Conservation (phyloP, 1,140 invertebrate species). For the Pachyrhynchus sulphureomaculatus region DNA sequence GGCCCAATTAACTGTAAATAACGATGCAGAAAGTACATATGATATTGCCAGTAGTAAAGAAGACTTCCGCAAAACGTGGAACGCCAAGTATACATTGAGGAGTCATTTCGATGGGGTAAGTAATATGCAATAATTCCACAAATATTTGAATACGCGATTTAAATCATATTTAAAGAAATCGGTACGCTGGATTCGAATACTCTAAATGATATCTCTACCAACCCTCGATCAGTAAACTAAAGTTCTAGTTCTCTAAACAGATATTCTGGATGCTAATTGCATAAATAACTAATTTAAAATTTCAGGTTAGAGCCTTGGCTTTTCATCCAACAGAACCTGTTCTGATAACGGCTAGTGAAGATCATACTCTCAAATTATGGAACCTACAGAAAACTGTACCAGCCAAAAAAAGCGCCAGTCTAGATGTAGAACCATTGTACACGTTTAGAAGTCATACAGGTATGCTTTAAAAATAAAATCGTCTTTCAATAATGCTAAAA, state of each 20-base stretch:
- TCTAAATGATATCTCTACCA: too few relatives aligned
- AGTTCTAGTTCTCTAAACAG: too few relatives aligned
- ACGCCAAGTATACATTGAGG: conserved; percentile 93
- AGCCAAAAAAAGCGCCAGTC: conserved; percentile 93
- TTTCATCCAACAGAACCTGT: conserved; percentile 98
- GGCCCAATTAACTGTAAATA: conserved; percentile 93
- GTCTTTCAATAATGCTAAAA: too few relatives aligned
- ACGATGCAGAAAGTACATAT: conserved; percentile 90
- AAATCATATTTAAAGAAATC: too few relatives aligned
- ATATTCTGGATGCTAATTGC: too few relatives aligned
- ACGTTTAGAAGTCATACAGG: conserved; percentile 69
- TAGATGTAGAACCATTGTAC: conserved; percentile 98
- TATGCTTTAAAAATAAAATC: conserved; percentile 8
- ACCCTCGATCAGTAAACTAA: too few relatives aligned
- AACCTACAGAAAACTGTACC: conserved; percentile 97
- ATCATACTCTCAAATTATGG: conserved; percentile 98
- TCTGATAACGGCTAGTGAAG: conserved; percentile 96
- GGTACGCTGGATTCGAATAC: too few relatives aligned
- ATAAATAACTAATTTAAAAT: too few relatives aligned
- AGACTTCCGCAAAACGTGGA: conserved; percentile 93
- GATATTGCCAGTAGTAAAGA: conserved; percentile 91
- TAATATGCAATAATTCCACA: not conserved
- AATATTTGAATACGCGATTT: not conserved
- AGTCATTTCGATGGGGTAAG: conserved; percentile 91
- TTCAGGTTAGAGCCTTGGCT: conserved; percentile 81